These are phyloP conservation scores for Chrysomallon squamiferum DNA, from an alignment of 1,140 invertebrate genomes.

Conservation along the genomic window DNA sequence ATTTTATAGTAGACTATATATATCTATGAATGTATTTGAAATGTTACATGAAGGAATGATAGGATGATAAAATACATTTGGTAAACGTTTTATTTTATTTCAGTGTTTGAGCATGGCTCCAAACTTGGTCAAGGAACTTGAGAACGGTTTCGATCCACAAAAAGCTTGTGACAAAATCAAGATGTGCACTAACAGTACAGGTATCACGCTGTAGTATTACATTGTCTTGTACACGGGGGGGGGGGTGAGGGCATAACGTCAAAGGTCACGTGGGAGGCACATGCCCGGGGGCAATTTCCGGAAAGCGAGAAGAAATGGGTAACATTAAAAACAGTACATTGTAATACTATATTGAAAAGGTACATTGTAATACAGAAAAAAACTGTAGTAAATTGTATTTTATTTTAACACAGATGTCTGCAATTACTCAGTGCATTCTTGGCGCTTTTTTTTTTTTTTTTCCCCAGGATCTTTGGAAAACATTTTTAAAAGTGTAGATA, in stretches of 20 bases:
- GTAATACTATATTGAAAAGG: neutral
- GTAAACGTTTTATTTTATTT: neutral
- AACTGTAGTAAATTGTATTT: neutral
- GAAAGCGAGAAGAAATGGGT: neutral
- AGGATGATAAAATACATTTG: no score
- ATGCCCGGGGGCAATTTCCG: neutral
- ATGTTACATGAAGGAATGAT: neutral
- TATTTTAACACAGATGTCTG: no score
- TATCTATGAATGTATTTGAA: no score
- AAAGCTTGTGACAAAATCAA: neutral
- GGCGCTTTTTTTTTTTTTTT: no score
- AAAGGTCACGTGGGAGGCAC: neutral
- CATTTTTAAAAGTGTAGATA: neutral
- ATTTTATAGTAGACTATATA: neutral
- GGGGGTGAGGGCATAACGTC: neutral
- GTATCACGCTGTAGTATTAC: neutral
- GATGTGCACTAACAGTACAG: neutral
- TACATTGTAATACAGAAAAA: neutral
- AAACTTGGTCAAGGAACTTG: neutral
- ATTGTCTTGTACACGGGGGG: neutral
- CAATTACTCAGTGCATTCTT: no score
- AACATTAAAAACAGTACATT: neutral
- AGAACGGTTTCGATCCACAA: neutral
- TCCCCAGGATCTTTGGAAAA: neutral
- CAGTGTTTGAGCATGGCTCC: neutral